phyloP scores from a whole-genome alignment of 2,888 invertebrate species.

The Nymphalis polychloros region DNA sequence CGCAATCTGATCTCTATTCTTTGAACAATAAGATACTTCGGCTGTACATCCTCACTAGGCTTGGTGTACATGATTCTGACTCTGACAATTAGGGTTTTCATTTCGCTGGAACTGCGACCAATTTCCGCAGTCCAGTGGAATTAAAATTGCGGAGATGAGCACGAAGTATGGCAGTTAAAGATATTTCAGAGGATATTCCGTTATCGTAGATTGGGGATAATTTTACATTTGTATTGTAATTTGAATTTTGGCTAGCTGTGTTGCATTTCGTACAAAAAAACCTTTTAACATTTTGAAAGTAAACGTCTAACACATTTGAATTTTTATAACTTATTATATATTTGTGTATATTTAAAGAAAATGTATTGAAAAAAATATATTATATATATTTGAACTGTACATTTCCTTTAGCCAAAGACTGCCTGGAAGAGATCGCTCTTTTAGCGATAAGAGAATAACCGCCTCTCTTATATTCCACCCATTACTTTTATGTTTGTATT shows the following conservation, averaged over 20 bases:
- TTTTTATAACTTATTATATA: too few species aligned
- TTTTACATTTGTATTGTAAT: neutral
- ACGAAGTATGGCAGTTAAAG: constrained; percentile 25
- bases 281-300: neutral
- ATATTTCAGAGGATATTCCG: constrained; percentile 26
- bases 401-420: too few species aligned
- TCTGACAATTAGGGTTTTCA: constrained; percentile 47
- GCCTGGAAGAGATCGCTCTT: too few species aligned
- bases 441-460: too few species aligned
- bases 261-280: too few species aligned
- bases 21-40: constrained; percentile 24
- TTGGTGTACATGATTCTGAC: constrained; percentile 24
- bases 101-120: constrained; percentile 45
- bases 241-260: neutral
- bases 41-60: constrained; percentile 8
- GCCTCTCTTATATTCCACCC: too few species aligned
- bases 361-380: too few species aligned
- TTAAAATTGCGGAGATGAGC: constrained; percentile 45
- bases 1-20: constrained; percentile 24
- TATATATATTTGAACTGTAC: too few species aligned
- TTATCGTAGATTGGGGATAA: constrained; percentile 17
- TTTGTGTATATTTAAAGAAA: too few species aligned
- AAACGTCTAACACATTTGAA: neutral
- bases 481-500: too few species aligned
- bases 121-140: constrained; percentile 43